These are phyloP conservation scores for Nerophis ophidion DNA, from an alignment of 2,113 vertebrate species.

Conservation along the genomic window DNA sequence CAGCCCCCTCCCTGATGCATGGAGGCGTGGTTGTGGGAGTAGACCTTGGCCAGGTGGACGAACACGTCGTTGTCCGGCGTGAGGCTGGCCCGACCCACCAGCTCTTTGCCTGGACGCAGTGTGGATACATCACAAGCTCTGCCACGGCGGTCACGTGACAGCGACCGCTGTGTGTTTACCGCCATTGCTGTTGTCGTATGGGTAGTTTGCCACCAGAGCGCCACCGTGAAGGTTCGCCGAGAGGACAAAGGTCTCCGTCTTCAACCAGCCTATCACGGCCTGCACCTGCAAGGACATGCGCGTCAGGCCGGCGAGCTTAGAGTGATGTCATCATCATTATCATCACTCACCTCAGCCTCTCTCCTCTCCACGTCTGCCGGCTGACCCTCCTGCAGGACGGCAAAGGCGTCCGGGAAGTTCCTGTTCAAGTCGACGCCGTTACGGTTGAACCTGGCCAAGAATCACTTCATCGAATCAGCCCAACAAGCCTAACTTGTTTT, in stretches of 20 bases:
- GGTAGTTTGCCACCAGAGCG: slow-evolving; percentile 89
- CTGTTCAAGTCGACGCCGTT: slow-evolving; percentile 86
- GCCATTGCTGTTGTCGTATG: slow-evolving; percentile 84
- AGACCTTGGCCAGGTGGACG: slow-evolving; percentile 81
- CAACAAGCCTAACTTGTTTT: too few relatives aligned
- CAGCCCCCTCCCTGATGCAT: slow-evolving; percentile 77
- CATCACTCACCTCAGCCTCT: slow-evolving; percentile 74
- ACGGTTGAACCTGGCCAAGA: slow-evolving; percentile 74
- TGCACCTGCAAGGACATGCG: slow-evolving; percentile 54
- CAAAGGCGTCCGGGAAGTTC: slow-evolving; percentile 87
- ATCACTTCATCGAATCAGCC: too few relatives aligned
- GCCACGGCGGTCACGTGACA: accelerated
- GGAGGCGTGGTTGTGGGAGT: slow-evolving; percentile 75
- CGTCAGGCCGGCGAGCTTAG: background rate
- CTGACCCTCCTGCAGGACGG: slow-evolving; percentile 5
- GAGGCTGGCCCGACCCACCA: slow-evolving; percentile 64
- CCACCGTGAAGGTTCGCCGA: slow-evolving; percentile 95
- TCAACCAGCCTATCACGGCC: slow-evolving; percentile 86
- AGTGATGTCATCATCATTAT: too few relatives aligned
- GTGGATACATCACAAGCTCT: background rate
- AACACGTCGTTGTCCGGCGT: slow-evolving; percentile 88
- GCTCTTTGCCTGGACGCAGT: slow-evolving; percentile 52
- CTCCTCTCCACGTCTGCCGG: slow-evolving; percentile 20
- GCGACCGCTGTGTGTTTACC: slow-evolving; percentile 57
- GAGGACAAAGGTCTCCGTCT: slow-evolving; percentile 82